Percentiles rank a stretch among this genome's conserved stretches.
phyloP scores from a whole-genome alignment of 2,888 invertebrate genomes.

The Melipona beecheii region DNA sequence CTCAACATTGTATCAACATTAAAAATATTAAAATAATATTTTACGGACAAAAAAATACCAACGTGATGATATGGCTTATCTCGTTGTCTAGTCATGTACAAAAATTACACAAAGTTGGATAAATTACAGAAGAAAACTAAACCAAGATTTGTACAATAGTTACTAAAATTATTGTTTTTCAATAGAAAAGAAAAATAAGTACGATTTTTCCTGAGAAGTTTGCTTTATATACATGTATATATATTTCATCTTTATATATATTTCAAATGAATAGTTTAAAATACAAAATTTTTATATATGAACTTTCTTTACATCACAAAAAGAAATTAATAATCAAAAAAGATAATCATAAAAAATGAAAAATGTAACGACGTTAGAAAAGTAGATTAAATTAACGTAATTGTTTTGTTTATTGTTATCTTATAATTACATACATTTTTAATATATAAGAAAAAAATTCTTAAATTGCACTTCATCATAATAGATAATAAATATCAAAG shows the following conservation, averaged over 20 bases:
- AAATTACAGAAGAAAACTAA: background rate
- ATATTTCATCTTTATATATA: too few relatives aligned
- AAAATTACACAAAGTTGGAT: background rate
- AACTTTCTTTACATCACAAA: background rate
- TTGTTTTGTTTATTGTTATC: background rate
- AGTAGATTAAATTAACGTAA: background rate
- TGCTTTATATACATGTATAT: too few relatives aligned
- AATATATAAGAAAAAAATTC: background rate
- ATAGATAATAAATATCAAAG: background rate
- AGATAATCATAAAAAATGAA: background rate
- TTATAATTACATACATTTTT: background rate
- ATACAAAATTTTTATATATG: background rate
- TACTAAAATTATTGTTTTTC: background rate
- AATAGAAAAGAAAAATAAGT: background rate
- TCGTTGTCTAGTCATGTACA: background rate
- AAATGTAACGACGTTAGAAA: background rate
- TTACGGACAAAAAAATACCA: constrained; percentile 20
- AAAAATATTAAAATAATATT: constrained; percentile 32
- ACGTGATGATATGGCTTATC: constrained; percentile 45
- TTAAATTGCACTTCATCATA: background rate
- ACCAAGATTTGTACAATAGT: background rate
- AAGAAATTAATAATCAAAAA: background rate
- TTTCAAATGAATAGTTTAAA: background rate
- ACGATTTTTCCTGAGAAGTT: background rate
- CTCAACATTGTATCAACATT: constrained; percentile 14